Evolutionary conservation across 2,888 invertebrate genomes (phyloP), one percentile per base, ranked within the genome.

Genomic region (Drosophila bunnanda): DNA sequence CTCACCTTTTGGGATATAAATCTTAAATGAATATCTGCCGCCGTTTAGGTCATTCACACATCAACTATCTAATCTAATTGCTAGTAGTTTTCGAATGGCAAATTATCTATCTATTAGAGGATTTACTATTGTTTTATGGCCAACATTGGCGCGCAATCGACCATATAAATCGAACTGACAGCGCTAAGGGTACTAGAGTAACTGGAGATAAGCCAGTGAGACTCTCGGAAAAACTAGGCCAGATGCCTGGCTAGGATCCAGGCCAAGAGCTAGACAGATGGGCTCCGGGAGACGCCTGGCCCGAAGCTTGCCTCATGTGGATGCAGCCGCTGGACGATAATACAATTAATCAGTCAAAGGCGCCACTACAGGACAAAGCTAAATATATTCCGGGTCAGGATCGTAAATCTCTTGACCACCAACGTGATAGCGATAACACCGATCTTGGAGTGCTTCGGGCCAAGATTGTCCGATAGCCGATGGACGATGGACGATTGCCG

Each of bases 381-480:
- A 48, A 39, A n/a, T 20, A 50, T 30, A 62, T 44, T 43, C 25
- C n/a, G 36, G 41, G 41, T 43, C 25, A 77, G 80, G 78, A 80
- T 69, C 68, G 61, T 82, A 82, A 82, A 81, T 83, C 68, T 62
- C n/a, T 38, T 56, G n/a, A 39, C 15, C 44, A 28, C 9, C 28
- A 5, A 4, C 44, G n/a, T 55, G 66, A 68, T 65, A 68, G 48
- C 52, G 79, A 83, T 81, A 79, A 69, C 60, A 13, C 36, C 39
- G 48, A 48, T 62, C 46, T 39, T 60, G 6, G 48, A 60, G 60
- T 48, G 60, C 53, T 30, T 46, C 17, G 46, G 20, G 12, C 15
- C 30, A 36, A 8, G n/a, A 30, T 20, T 41, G 15, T 5, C 39
- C 46, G 28, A 25, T 25, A 25, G 25, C 25, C 25, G 25, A 60